phyloP scores from a whole-genome alignment of 2,797 vertebrate genomes.

The Fringilla coelebs region DNA sequence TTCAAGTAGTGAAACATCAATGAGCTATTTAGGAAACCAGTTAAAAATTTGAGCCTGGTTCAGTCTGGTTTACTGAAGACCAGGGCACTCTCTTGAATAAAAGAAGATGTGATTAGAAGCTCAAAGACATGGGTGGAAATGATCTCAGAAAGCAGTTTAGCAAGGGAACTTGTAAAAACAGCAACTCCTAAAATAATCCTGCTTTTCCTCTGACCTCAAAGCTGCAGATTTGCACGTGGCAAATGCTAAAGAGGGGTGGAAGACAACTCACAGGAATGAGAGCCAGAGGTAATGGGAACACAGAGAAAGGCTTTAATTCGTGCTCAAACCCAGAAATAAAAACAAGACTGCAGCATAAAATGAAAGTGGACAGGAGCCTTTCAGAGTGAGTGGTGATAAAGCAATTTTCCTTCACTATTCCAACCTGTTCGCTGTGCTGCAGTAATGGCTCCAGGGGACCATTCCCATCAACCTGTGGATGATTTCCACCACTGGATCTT shows the following conservation, averaged over 20 bases:
- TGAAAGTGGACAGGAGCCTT: not conserved
- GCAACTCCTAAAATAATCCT: not conserved
- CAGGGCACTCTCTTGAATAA: not conserved
- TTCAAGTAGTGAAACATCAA: not conserved
- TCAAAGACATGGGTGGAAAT: not conserved
- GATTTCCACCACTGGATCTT: not conserved
- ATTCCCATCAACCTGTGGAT: accelerated
- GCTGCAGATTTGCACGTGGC: not conserved
- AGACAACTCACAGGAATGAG: not conserved
- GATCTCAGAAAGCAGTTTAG: not conserved
- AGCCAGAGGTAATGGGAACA: not conserved
- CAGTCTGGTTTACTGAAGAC: not conserved
- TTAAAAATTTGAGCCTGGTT: not conserved
- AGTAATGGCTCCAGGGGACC: not conserved
- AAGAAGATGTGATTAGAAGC: not conserved
- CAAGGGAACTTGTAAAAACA: not conserved
- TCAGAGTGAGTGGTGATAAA: not conserved
- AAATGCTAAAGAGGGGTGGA: not conserved
- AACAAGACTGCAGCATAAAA: not conserved
- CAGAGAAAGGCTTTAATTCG: not conserved
- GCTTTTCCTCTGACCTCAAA: not conserved
- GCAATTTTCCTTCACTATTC: accelerated
- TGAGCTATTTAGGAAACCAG: not conserved
- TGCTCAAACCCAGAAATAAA: not conserved
- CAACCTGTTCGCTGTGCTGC: not conserved